Base-by-base conservation (phyloP, 2,797 vertebrate species). In the Macroramphosus scolopax region DNA sequence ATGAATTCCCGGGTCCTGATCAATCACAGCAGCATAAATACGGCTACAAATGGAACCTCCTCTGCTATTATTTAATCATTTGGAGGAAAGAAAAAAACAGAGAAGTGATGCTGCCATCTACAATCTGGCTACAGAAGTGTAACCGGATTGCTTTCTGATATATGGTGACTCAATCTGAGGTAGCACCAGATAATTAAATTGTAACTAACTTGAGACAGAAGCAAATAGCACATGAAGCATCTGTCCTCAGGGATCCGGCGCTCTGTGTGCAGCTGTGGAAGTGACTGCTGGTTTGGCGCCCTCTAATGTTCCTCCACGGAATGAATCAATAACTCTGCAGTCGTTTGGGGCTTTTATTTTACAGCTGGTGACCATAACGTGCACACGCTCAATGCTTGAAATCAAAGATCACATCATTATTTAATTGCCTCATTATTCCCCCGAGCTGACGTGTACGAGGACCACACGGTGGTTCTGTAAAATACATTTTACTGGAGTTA, bases 211-310 rank as follows among this genome's bases (percentile, higher is more conserved):
- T 16, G 16, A 15, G 15, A 36, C 16, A 40, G 39, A 13, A 26
- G 15, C 1, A 31, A 42, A 3, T 13, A 22, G 3, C 1, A 2
- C 13, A 14, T 35, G 28, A 44, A 29, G 18, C 26, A 35, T 1
- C 4, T 35, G 29, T 46, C 17, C 16, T 42, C 2, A 31, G 17
- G 46, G 18, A 15, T 35, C 38, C 18, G 47, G 5, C 0, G 15
- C 45, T 34, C 5, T 12, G 5, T 1, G 29, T 5, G 17, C 44
- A 28, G 34, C 40, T 48, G 32, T 2, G n/a, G 39, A 38, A 16
- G 33, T 8, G 26, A 36, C 46, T 56, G 44, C 38, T 35, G 43
- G 14, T 66, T 33, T 78, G 77, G 77, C 67, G 58, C 83, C 81
- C 76, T 77, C 84, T 79, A 59, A 72, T 71, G 84, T 45, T 3